Conservation (phyloP, 2,797 vertebrate genomes). For the Urosaurus nigricauda region DNA sequence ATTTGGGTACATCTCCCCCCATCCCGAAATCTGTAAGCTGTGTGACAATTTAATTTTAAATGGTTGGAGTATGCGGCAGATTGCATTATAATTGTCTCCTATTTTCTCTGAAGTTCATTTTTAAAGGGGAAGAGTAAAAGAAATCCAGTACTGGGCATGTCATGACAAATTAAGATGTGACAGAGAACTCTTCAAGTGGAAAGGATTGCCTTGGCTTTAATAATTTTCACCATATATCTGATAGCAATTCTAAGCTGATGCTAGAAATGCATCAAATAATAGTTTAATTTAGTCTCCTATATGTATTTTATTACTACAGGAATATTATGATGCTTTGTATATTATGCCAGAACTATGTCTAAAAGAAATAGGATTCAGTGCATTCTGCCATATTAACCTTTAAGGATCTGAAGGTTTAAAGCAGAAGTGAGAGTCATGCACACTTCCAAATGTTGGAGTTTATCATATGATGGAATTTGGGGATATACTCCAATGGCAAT, state of each 20-base stretch:
- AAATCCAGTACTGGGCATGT: background rate
- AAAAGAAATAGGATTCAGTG: no score
- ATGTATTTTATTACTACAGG: no score
- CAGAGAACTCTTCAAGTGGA: conserved; percentile 19
- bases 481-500: no score
- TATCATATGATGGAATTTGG: no score
- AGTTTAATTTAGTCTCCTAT: conserved; percentile 10
- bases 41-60: conserved; percentile 54
- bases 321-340: no score
- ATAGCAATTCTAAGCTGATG: background rate
- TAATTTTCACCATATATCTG: conserved; percentile 19
- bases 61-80: conserved; percentile 45
- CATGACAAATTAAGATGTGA: conserved; percentile 36
- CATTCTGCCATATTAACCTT: no score
- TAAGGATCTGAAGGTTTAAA: no score
- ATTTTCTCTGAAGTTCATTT: conserved; percentile 42
- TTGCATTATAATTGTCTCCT: conserved; percentile 11
- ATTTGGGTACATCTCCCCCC: conserved; percentile 50
- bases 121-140: conserved; percentile 5
- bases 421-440: no score
- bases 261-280: background rate
- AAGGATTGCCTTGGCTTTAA: conserved; percentile 22
- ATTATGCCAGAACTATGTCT: no score
- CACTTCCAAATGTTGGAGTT: no score
- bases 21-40: conserved; percentile 42